phyloP scores from a whole-genome alignment of 2,888 invertebrate genomes.

The Drosophila macrothrix region DNA sequence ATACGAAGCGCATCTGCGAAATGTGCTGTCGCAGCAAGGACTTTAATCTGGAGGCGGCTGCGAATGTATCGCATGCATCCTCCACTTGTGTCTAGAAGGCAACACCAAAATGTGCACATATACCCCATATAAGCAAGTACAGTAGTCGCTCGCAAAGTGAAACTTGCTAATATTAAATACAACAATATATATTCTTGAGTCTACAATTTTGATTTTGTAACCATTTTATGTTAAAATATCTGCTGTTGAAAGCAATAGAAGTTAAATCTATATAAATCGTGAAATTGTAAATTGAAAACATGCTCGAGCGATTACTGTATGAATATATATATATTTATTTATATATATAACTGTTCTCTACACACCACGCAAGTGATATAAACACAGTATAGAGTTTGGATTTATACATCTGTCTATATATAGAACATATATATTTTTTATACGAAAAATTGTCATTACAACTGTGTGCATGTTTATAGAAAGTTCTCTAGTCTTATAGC shows the following conservation, averaged over 20 bases:
- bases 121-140: slow-evolving; percentile 15
- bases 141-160: not conserved
- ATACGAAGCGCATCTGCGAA: slow-evolving; percentile 88
- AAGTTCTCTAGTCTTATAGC: slow-evolving; percentile 68
- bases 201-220: not conserved
- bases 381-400: slow-evolving; percentile 54
- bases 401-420: slow-evolving; percentile 36
- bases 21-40: slow-evolving; percentile 88
- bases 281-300: not conserved
- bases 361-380: slow-evolving; percentile 66
- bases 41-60: slow-evolving; percentile 83
- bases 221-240: not conserved
- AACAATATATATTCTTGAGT: not conserved
- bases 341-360: slow-evolving; percentile 31
- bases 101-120: slow-evolving; percentile 19
- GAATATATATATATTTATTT: not conserved
- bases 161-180: not conserved
- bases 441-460: slow-evolving; percentile 63
- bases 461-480: slow-evolving; percentile 66
- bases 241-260: not conserved
- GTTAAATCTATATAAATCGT: not conserved
- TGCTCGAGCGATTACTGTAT: slow-evolving; percentile 2
- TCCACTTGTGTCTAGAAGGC: slow-evolving; percentile 83
- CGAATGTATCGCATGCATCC: slow-evolving; percentile 75
- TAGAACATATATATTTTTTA: slow-evolving; percentile 69